Base-by-base conservation (phyloP, 2,113 vertebrate species). In the Python bivittatus region DNA sequence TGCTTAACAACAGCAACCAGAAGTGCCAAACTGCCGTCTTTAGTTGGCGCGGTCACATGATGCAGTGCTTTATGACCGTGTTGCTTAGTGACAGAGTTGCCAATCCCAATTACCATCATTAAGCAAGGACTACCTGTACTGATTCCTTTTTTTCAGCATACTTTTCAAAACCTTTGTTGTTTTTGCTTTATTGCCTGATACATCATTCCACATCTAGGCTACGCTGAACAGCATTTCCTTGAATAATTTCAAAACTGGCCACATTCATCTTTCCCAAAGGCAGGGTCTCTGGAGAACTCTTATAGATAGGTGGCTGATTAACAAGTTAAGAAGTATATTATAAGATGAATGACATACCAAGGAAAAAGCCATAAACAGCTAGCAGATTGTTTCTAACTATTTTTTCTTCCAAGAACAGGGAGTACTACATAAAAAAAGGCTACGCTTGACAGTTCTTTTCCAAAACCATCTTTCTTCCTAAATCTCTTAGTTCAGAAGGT, bases 331-430 rank as follows among this genome's bases (percentile, higher is more conserved):
- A 86, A 88, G 84, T 87, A 61, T 88, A 89, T 93, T 86, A 64
- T 27, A 93, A 88, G 88, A 93, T 84, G 90, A 93, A 95, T 54
- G 91, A 53, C 42, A 44, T 79, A 90, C 42, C 87, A 84, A 93
- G 84, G 88, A 92, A 92, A 95, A 96, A 95, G 57, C 13, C 13
- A 91, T 94, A 94, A 96, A 94, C 89, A 90, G 72, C 91, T 91
- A 95, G 86, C 29, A 88, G 90, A 91, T 87, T 0, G 3, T 58
- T 94, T 3, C n/a, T 52, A 64, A 68, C 6, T 7, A 0, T 89
- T 93, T 42, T 91, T 57, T 93, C 83, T 92, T 88, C 25, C 42
- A 27, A 54, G 44, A 89, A 88, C 53, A 27, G 86, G 92, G 89
- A 94, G 88, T 56, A 91, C 79, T 48, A 68, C 0, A 1, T 53